A percentile compares a stretch with the other conserved stretches of the same genome.
These are phyloP conservation scores for Speoplatyrhinus poulsoni DNA, from an alignment of 2,113 vertebrate genomes.

Conservation along the genomic window DNA sequence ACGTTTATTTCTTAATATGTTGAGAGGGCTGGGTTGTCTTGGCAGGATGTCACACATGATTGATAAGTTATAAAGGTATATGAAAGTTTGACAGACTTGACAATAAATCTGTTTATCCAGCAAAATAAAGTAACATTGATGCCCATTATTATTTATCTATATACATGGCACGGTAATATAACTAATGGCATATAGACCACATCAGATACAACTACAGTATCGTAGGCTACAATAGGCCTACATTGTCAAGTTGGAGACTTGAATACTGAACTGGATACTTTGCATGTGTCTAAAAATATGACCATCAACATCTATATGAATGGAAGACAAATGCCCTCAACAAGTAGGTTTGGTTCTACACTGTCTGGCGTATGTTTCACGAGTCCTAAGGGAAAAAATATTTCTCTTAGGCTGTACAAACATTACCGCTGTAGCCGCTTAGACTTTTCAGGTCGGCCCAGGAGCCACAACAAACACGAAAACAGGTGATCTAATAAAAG, in stretches of 20 bases:
- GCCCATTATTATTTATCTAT: neutral
- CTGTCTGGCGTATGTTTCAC: neutral
- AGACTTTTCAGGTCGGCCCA: constrained; percentile 4
- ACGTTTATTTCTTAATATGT: too few species aligned
- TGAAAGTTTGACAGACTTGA: neutral
- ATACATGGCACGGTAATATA: too few species aligned
- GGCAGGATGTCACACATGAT: constrained; percentile 28
- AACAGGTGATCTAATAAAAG: neutral
- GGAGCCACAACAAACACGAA: neutral
- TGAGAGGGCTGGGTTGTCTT: neutral
- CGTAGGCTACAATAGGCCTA: neutral
- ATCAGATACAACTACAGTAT: neutral
- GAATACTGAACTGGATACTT: too few species aligned
- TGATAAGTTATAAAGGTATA: constrained; percentile 17
- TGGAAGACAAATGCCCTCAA: neutral
- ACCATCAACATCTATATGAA: neutral
- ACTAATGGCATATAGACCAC: neutral
- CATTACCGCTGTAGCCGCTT: neutral
- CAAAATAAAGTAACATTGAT: neutral
- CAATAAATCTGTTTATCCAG: neutral
- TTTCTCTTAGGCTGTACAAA: constrained; percentile 8
- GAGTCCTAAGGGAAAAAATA: neutral
- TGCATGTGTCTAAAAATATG: neutral
- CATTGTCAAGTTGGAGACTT: too few species aligned
- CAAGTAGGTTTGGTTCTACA: neutral